phyloP scores from a whole-genome alignment of 92 coral and sea anemone genomes.

The Epizoanthus rinbou region DNA sequence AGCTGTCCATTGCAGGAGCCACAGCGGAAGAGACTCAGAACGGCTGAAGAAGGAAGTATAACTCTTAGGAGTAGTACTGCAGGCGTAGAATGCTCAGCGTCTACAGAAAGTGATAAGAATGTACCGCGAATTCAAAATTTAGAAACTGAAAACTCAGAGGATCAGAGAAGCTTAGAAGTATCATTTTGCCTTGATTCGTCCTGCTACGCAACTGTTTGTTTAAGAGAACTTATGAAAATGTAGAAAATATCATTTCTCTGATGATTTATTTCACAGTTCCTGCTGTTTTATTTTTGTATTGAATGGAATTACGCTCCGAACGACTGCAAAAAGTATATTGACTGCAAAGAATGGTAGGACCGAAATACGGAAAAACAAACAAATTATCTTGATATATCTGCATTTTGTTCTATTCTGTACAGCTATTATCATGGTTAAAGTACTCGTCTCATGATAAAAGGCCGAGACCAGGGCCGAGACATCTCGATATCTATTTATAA shows the following conservation, averaged over 20 bases:
- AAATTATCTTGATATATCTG: too few species aligned
- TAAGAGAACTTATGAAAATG: constrained; percentile 78
- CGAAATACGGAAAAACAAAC: too few species aligned
- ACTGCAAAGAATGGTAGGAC: too few species aligned
- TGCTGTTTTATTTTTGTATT: too few species aligned
- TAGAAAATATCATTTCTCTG: background rate
- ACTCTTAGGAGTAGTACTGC: background rate
- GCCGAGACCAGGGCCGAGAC: too few species aligned
- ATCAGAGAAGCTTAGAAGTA: constrained; percentile 47
- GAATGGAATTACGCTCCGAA: too few species aligned
- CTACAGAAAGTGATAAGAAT: background rate
- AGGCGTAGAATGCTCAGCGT: background rate
- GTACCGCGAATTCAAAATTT: background rate
- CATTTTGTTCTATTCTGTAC: too few species aligned
- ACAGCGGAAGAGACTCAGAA: background rate
- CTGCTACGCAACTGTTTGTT: constrained; percentile 79
- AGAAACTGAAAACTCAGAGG: background rate
- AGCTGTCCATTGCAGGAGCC: background rate
- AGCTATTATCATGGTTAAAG: too few species aligned
- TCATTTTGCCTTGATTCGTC: constrained; percentile 72
- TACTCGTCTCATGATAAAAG: too few species aligned
- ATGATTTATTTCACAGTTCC: too few species aligned
- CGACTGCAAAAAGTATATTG: too few species aligned
- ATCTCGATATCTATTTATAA: too few species aligned
- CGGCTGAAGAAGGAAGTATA: constrained; percentile 1